Percentiles rank a stretch among this genome's conserved stretches.
phyloP scores from a whole-genome alignment of 1,140 invertebrate genomes.

The Laodelphax striatellus region DNA sequence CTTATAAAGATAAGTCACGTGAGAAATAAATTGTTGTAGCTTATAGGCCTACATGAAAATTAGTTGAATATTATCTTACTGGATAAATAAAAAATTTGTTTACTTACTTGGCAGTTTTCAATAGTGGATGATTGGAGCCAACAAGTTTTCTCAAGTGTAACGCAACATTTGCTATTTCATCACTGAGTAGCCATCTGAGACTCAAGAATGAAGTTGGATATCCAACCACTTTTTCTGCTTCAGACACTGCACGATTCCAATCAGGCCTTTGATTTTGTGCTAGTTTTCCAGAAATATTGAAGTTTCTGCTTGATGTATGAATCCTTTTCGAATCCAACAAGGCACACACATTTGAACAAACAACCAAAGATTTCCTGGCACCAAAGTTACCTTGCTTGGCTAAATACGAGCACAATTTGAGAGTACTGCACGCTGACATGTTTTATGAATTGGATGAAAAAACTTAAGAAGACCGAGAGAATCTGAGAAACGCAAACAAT shows the following conservation, averaged over 20 bases:
- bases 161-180: conserved; percentile 89
- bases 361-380: background rate
- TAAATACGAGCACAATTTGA: background rate
- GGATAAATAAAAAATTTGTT: background rate
- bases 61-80: too few species aligned
- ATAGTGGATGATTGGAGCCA: conserved; percentile 83
- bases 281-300: conserved; percentile 23
- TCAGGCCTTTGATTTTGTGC: conserved; percentile 48
- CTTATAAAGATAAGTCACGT: too few species aligned
- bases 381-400: background rate
- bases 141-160: conserved; percentile 82
- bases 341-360: background rate
- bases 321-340: background rate
- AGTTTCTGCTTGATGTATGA: conserved; percentile 6
- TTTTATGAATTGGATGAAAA: background rate
- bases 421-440: background rate
- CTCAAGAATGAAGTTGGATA: conserved; percentile 92
- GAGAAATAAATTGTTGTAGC: too few species aligned
- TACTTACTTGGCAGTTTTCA: conserved; percentile 90
- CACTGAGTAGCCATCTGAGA: conserved; percentile 76
- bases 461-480: background rate
- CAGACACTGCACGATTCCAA: conserved; percentile 82
- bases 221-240: conserved; percentile 91
- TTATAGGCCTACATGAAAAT: too few species aligned
- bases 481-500: background rate